Conservation (phyloP, 2,888 invertebrate genomes). For the Agriopis aurantiaria region DNA sequence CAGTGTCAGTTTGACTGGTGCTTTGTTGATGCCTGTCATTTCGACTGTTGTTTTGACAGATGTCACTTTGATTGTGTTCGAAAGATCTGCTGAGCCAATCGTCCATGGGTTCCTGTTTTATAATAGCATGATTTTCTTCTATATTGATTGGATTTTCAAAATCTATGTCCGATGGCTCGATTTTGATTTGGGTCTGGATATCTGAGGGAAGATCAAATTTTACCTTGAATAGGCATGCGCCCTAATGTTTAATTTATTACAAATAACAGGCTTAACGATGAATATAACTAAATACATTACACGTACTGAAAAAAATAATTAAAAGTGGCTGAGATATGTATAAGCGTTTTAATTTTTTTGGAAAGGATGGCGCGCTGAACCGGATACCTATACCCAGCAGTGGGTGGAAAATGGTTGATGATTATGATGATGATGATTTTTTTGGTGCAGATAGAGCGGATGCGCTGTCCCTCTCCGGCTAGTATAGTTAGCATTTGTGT, state of each 20-base stretch:
- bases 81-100: background rate
- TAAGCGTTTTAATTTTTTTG: no score
- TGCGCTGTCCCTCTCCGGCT: no score
- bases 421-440: no score
- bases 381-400: no score
- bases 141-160: slow-evolving; percentile 25
- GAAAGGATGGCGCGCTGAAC: no score
- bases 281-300: no score
- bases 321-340: no score
- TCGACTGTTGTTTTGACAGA: background rate
- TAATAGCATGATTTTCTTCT: slow-evolving; percentile 2
- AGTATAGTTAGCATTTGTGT: no score
- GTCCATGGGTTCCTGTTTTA: slow-evolving; percentile 32
- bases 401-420: no score
- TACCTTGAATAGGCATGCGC: background rate
- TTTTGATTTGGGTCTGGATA: slow-evolving; percentile 29
- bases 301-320: no score
- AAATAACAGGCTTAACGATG: no score
- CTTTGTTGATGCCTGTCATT: background rate
- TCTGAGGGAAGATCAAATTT: background rate
- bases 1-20: background rate
- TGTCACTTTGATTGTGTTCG: background rate
- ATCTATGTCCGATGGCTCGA: slow-evolving; percentile 39
- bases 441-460: no score
- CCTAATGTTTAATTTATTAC: background rate